phyloP scores from a whole-genome alignment of 2,797 vertebrate genomes.

The Poeciliopsis turneri region DNA sequence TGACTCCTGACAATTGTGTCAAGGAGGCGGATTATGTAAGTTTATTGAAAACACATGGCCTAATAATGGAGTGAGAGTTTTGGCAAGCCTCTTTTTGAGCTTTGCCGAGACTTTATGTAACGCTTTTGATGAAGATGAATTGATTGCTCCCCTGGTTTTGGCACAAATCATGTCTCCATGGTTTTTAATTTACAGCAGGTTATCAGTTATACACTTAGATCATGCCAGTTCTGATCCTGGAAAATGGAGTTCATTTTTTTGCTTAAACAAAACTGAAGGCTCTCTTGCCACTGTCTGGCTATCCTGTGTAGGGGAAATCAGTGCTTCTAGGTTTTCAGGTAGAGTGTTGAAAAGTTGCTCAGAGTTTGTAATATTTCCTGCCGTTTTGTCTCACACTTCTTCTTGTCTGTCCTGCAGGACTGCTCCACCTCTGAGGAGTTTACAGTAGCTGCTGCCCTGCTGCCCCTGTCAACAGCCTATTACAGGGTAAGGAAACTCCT shows the following conservation, averaged over 20 bases:
- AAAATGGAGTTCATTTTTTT: background rate
- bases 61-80: constrained; percentile 36
- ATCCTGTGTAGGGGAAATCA: constrained; percentile 16
- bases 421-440: constrained; percentile 97
- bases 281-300: background rate
- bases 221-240: background rate
- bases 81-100: constrained; percentile 34
- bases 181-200: constrained; percentile 16
- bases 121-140: constrained; percentile 27
- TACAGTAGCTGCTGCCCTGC: constrained; percentile 89
- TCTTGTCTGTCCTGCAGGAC: constrained; percentile 84
- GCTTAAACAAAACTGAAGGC: constrained; percentile 1
- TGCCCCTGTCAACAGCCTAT: constrained; percentile 94
- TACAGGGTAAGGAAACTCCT: constrained; percentile 88
- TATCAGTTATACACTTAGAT: background rate
- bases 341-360: constrained; percentile 20
- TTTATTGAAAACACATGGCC: constrained; percentile 78
- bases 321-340: constrained; percentile 13
- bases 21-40: constrained; percentile 73
- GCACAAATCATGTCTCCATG: constrained; percentile 8
- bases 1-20: constrained; percentile 57
- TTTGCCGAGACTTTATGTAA: constrained; percentile 56
- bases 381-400: constrained; percentile 40
- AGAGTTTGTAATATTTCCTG: constrained; percentile 22
- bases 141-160: constrained; percentile 13